A percentile compares a stretch with the other conserved stretches of the same genome.
These are phyloP conservation scores for Lethocerus indicus DNA, from an alignment of 1,140 invertebrate genomes.

Conservation along the genomic window DNA sequence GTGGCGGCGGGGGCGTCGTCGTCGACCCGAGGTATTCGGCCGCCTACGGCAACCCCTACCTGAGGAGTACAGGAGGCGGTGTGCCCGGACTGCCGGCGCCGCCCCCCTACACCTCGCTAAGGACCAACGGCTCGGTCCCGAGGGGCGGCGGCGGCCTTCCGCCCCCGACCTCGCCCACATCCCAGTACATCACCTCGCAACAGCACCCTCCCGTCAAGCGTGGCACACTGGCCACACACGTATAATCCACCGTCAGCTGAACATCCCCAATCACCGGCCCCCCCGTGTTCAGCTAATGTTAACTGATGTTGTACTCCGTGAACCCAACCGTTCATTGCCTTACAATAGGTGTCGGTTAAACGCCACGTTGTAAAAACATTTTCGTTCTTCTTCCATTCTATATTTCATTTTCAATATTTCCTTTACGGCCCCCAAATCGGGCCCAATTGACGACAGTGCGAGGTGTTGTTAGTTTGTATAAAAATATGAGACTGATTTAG, in stretches of 20 bases:
- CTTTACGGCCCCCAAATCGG: too few relatives aligned
- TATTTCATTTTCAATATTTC: too few relatives aligned
- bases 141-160: slow-evolving; percentile 17
- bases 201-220: slow-evolving; percentile 32
- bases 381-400: too few relatives aligned
- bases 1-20: slow-evolving; percentile 15
- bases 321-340: too few relatives aligned
- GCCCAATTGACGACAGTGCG: too few relatives aligned
- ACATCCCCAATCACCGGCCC: too few relatives aligned
- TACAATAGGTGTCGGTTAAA: too few relatives aligned
- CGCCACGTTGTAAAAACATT: too few relatives aligned
- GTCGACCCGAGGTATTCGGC: slow-evolving; percentile 75
- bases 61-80: slow-evolving; percentile 48
- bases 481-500: too few relatives aligned
- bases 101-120: slow-evolving; percentile 38
- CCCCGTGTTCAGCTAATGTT: slow-evolving; percentile 5
- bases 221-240: slow-evolving; percentile 39
- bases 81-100: slow-evolving; percentile 61
- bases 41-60: slow-evolving; percentile 74
- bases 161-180: slow-evolving; percentile 27
- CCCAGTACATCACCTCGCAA: slow-evolving; percentile 29
- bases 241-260: slow-evolving; percentile 30
- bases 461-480: too few relatives aligned
- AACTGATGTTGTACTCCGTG: too few relatives aligned
- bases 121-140: slow-evolving; percentile 31